phyloP scores from a whole-genome alignment of 2,113 vertebrate genomes.

The Peromyscus leucopus region DNA sequence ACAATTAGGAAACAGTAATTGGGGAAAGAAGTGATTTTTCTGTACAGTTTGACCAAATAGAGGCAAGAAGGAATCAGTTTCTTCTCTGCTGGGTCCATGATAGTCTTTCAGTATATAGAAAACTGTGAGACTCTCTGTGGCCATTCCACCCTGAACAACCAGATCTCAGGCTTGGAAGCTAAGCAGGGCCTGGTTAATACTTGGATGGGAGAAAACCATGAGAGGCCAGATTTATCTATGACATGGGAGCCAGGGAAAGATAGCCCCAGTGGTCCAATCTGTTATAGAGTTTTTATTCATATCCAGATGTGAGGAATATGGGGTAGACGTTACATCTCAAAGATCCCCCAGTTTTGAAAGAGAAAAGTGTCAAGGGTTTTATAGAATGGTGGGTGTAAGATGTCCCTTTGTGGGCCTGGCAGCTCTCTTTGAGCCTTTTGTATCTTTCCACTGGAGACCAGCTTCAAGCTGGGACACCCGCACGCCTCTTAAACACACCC shows the following conservation, averaged over 20 bases:
- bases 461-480: not conserved
- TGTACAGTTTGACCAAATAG: not conserved
- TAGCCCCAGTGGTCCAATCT: not conserved
- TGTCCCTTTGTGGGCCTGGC: not conserved
- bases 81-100: not conserved
- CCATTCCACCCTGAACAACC: no score
- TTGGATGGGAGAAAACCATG: not conserved
- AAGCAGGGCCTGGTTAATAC: not conserved
- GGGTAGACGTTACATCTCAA: not conserved
- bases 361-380: not conserved
- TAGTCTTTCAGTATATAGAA: no score
- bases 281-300: not conserved
- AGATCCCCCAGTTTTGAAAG: not conserved
- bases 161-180: not conserved
- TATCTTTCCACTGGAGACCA: not conserved
- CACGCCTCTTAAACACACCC: not conserved
- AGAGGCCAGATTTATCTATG: not conserved
- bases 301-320: not conserved
- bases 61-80: not conserved
- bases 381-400: not conserved
- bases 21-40: not conserved
- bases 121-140: not conserved
- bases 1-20: not conserved
- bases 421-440: not conserved
- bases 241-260: accelerated